Evolutionary conservation across 2,888 invertebrate genomes (phyloP), one percentile per base, ranked within the genome.

Genomic region (Amaurobius ferox): DNA sequence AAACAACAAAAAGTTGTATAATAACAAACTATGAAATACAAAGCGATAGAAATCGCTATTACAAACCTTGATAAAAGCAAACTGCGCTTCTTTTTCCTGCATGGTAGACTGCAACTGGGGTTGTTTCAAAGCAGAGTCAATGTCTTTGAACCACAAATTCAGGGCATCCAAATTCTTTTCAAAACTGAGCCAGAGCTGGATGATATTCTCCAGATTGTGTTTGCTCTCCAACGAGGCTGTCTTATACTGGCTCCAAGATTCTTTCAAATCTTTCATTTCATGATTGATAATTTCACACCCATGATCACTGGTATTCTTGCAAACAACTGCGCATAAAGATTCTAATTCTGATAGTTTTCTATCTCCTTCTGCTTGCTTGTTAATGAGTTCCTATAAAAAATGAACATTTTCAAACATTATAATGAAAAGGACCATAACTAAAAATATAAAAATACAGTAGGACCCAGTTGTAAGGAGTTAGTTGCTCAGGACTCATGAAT

Each of bases 171-270:
- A 93, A 35, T 94, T 94, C 64, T 94, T 93, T 90, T 98, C 98
- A 91, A 97, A 98, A 86, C 95, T 94, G 89, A 95, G 94, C 98
- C 98, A 98, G 90, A 95, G 95, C 72, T 94, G 93, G 0, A 96
- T 91, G 0, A 95, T 94, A 86, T 94, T 93, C 88, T 95, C 94
- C 83, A 97, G 94, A 90, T 95, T 96, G 30, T 94, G 94, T 90
- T 95, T 94, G 7, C 95, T 94, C 32, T 93, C 93, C 89, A 94
- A 94, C 30, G 91, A 89, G 48, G 94, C 94, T 73, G 93, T 92
- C 64, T 95, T 92, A 90, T 95, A 94, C 89, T 94, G 94, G 67
- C 93, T 93, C 85, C 96, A 92, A 73, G 94, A 94, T 5, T 93
- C 93, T 89, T 94, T 94, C 74, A 96, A 91, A 85, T 94, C 94